phyloP scores from a whole-genome alignment of 2,888 invertebrate genomes.

The Drosophila subsilvestris region DNA sequence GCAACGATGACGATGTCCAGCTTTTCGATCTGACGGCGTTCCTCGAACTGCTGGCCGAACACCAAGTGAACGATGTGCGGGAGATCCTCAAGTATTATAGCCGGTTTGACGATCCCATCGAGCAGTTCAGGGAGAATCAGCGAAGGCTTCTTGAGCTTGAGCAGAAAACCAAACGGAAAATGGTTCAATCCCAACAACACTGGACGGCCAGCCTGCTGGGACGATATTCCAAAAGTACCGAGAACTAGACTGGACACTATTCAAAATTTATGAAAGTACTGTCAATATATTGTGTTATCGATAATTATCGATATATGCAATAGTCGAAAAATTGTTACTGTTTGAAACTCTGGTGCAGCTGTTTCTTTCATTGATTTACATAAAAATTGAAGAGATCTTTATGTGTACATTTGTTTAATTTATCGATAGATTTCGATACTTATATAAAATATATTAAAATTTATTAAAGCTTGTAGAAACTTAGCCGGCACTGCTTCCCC shows the following conservation, averaged over 20 bases:
- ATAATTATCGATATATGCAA: too few relatives aligned
- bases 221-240: neutral
- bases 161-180: slow-evolving; percentile 84
- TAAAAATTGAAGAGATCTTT: too few relatives aligned
- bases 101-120: slow-evolving; percentile 96
- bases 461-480: too few relatives aligned
- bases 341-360: too few relatives aligned
- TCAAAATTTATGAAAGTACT: too few relatives aligned
- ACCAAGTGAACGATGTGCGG: slow-evolving; percentile 96
- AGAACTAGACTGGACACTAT: neutral
- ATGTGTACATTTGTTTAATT: neutral
- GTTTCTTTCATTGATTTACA: too few relatives aligned
- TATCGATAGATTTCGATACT: neutral
- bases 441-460: too few relatives aligned
- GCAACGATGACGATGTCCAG: slow-evolving; percentile 95
- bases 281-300: too few relatives aligned
- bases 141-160: slow-evolving; percentile 89
- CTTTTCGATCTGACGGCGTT: slow-evolving; percentile 95
- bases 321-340: too few relatives aligned
- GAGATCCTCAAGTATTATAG: slow-evolving; percentile 96
- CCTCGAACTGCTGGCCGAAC: slow-evolving; percentile 93
- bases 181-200: neutral
- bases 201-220: slow-evolving; percentile 30
- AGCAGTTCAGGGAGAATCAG: slow-evolving; percentile 96
- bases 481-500: too few relatives aligned